phyloP scores from a whole-genome alignment of 2,797 vertebrate species.

The Glyptemys insculpta region DNA sequence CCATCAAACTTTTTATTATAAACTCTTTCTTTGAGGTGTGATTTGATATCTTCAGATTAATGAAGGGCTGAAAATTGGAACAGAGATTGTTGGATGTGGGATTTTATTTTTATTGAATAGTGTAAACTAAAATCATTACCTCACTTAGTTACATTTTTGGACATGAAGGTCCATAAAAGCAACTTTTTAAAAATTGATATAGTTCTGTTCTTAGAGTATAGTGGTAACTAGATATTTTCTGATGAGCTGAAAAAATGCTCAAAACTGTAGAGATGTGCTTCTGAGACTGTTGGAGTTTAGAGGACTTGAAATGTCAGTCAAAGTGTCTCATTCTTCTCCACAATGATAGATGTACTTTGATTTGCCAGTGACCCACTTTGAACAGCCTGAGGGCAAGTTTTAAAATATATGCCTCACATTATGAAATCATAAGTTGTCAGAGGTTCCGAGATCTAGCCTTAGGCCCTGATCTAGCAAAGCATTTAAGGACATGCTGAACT shows the following conservation, averaged over 20 bases:
- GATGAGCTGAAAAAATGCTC: background rate
- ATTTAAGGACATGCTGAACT: background rate
- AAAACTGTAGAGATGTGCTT: background rate
- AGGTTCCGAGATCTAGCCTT: background rate
- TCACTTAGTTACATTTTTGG: background rate
- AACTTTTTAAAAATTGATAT: background rate
- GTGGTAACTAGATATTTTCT: background rate
- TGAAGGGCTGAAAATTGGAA: background rate
- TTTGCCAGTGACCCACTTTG: background rate
- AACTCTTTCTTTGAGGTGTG: fast-evolving
- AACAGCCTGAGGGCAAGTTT: background rate
- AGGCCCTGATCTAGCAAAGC: background rate
- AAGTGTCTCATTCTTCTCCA: background rate
- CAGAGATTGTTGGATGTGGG: background rate
- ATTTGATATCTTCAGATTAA: background rate
- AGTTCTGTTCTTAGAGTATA: background rate
- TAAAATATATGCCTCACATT: background rate
- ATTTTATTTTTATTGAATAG: background rate
- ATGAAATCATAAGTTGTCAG: background rate
- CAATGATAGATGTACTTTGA: background rate
- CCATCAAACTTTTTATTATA: background rate
- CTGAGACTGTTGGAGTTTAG: background rate
- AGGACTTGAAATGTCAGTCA: background rate
- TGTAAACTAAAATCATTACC: background rate
- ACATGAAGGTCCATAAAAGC: background rate